phyloP scores from a whole-genome alignment of 1,140 invertebrate species.

The Cydia amplana region DNA sequence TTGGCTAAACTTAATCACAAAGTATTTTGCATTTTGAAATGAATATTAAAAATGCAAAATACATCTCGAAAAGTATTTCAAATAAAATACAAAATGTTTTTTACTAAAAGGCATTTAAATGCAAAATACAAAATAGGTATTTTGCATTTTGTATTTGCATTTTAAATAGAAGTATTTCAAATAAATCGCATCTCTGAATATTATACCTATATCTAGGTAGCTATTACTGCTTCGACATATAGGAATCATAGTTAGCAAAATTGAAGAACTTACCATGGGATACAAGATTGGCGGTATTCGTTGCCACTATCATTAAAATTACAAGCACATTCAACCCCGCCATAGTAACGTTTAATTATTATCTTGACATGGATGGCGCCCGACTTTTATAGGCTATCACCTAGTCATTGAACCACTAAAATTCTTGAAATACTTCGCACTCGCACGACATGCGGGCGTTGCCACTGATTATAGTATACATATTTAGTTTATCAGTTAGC shows the following conservation, averaged over 20 bases:
- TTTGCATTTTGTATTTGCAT: too few relatives aligned
- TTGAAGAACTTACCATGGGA: slow-evolving; percentile 1
- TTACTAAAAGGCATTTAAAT: too few relatives aligned
- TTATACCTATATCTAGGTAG: too few relatives aligned
- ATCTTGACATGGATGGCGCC: background rate
- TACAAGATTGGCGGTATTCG: background rate
- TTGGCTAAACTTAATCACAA: too few relatives aligned
- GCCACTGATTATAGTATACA: slow-evolving; percentile 22
- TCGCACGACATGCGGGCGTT: slow-evolving; percentile 2
- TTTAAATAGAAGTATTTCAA: too few relatives aligned
- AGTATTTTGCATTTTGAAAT: too few relatives aligned
- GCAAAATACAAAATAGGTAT: too few relatives aligned
- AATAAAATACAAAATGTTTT: too few relatives aligned
- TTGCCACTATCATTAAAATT: slow-evolving; percentile 9
- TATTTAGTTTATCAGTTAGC: slow-evolving; percentile 8
- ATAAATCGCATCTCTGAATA: too few relatives aligned
- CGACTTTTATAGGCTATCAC: slow-evolving; percentile 15
- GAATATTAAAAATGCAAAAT: too few relatives aligned
- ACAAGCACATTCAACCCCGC: slow-evolving; percentile 14
- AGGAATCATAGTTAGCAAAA: background rate
- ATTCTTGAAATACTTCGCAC: background rate
- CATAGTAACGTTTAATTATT: background rate
- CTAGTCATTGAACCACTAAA: slow-evolving; percentile 16
- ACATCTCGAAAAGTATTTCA: too few relatives aligned
- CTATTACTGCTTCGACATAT: too few relatives aligned